Evolutionary conservation across 2,797 vertebrate species (phyloP).

Genomic region (Chelon auratus): DNA sequence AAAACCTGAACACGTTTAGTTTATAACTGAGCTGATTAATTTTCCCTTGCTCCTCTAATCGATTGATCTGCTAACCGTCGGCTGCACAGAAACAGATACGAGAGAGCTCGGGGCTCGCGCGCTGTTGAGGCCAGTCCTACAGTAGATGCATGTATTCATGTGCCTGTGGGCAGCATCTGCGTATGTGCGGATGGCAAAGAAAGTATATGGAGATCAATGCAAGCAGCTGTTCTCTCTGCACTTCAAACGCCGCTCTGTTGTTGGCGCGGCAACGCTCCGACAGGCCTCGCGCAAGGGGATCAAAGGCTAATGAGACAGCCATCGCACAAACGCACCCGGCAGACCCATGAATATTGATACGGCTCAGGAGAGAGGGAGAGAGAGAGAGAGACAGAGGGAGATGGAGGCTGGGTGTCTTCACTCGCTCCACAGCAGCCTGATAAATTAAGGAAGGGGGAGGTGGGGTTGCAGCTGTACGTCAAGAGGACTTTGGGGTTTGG

Average conservation of each 20-base stretch:
- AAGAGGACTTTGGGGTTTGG: conserved; percentile 49
- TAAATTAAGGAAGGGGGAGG: conserved; percentile 46
- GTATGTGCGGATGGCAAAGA: conserved; percentile 66
- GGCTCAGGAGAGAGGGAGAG: conserved; percentile 53
- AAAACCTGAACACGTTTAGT: neutral
- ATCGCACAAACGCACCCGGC: conserved; percentile 79
- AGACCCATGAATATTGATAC: conserved; percentile 84
- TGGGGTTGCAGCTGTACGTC: neutral
- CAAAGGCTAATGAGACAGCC: conserved; percentile 85
- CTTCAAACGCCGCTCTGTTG: conserved; percentile 83
- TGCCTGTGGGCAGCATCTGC: conserved; percentile 74
- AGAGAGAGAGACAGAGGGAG: conserved; percentile 1
- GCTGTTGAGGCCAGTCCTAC: conserved; percentile 39
- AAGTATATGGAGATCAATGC: conserved; percentile 83
- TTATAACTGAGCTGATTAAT: neutral
- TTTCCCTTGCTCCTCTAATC: neutral
- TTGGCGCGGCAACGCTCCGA: conserved; percentile 76
- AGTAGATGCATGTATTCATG: conserved; percentile 77
- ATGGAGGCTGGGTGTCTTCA: conserved; percentile 71
- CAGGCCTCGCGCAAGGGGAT: conserved; percentile 76
- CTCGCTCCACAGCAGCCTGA: conserved; percentile 61
- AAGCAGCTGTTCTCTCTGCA: conserved; percentile 82
- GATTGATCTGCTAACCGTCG: neutral
- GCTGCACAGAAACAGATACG: too few species aligned
- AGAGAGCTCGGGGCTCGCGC: too few species aligned